These are phyloP conservation scores for Allobates femoralis DNA, from an alignment of 2,797 vertebrate genomes.

Conservation along the genomic window DNA sequence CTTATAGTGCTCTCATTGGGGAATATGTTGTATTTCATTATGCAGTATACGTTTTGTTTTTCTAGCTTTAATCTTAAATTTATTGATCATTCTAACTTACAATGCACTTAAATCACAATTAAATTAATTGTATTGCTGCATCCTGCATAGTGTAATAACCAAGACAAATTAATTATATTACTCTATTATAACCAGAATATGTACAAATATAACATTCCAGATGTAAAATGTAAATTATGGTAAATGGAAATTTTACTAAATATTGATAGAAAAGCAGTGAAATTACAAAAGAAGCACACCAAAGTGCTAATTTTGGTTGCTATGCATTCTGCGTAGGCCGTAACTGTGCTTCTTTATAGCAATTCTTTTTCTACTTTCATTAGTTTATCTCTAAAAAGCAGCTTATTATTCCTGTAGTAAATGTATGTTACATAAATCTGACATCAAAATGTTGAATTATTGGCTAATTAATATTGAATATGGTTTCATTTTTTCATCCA, in stretches of 20 bases:
- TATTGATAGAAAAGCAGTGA: not conserved
- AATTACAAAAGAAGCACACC: not conserved
- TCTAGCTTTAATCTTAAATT: not conserved
- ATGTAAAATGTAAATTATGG: too few species aligned
- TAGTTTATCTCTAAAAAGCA: conserved; percentile 35
- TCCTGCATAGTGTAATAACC: not conserved
- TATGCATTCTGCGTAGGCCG: not conserved
- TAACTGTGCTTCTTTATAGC: not conserved
- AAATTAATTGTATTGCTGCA: not conserved
- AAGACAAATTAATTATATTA: not conserved
- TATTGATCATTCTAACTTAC: not conserved
- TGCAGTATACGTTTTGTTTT: not conserved
- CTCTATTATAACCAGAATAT: not conserved
- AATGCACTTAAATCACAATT: not conserved
- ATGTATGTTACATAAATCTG: conserved; percentile 20
- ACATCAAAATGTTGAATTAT: conserved; percentile 46
- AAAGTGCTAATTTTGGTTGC: not conserved
- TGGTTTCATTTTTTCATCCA: not conserved
- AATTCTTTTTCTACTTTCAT: not conserved
- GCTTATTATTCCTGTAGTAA: conserved; percentile 32
- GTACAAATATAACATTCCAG: too few species aligned
- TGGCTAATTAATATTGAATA: conserved; percentile 49
- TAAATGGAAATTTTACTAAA: too few species aligned
- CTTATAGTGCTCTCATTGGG: too few species aligned
- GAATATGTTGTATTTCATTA: too few species aligned